Conservation (phyloP, 1,140 invertebrate species). For the Diorhabda elongata region DNA sequence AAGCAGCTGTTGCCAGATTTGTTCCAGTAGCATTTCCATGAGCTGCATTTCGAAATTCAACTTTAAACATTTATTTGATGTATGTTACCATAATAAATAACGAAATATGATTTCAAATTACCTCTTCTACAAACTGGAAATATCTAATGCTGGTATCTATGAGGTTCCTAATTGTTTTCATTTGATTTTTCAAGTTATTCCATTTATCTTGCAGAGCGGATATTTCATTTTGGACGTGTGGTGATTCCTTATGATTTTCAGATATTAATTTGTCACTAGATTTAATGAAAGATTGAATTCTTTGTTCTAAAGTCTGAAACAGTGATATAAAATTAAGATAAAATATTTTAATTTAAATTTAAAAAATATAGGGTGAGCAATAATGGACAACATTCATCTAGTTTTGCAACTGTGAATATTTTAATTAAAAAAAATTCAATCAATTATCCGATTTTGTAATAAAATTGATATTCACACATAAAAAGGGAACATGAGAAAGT, state of each 20-base stretch:
- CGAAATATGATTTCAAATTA: conserved; percentile 21
- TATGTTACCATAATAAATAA: too few species aligned
- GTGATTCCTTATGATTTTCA: conserved; percentile 55
- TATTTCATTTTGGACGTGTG: conserved; percentile 61
- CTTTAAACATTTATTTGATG: too few species aligned
- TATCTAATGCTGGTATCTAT: conserved; percentile 56
- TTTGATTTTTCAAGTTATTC: conserved; percentile 66
- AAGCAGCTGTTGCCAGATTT: too few species aligned
- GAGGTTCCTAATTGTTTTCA: conserved; percentile 60
- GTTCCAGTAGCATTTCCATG: too few species aligned
- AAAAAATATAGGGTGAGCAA: too few species aligned
- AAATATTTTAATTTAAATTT: neutral
- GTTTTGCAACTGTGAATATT: too few species aligned
- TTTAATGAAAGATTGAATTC: conserved; percentile 68
- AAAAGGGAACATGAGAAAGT: too few species aligned
- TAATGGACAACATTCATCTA: too few species aligned
- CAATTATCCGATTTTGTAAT: too few species aligned
- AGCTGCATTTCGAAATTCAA: too few species aligned
- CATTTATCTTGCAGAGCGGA: conserved; percentile 66
- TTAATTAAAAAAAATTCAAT: too few species aligned
- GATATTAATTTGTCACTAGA: conserved; percentile 64
- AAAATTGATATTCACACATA: too few species aligned
- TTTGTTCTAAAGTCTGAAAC: conserved; percentile 63
- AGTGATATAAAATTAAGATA: neutral
- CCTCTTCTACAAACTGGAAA: conserved; percentile 55